Evolutionary conservation across 1,140 invertebrate species (phyloP).

Genomic region (Archivesica marissinica): DNA sequence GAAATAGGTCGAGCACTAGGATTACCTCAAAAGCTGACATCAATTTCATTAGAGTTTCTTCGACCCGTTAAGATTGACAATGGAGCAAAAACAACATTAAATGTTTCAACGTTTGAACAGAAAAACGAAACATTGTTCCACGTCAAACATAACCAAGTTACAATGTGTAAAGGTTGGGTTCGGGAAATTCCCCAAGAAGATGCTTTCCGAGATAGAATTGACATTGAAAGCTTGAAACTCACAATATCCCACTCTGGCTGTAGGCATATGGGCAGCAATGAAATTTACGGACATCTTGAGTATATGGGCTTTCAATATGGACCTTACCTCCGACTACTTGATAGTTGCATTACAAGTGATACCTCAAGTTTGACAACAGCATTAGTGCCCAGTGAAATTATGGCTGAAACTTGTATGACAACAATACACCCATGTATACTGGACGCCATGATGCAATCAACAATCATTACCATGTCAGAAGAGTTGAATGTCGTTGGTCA

Average conservation of each 20-base stretch:
- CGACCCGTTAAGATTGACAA: slow-evolving; percentile 1
- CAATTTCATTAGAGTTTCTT: slow-evolving; percentile 44
- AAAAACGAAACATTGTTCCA: neutral
- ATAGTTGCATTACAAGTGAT: neutral
- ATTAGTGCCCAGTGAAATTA: neutral
- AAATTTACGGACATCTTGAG: slow-evolving; percentile 33
- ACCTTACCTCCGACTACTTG: neutral
- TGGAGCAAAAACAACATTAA: neutral
- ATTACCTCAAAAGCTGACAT: neutral
- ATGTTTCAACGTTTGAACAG: neutral
- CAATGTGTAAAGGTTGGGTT: slow-evolving; percentile 39
- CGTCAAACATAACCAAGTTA: neutral
- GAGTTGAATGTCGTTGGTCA: neutral
- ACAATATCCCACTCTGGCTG: neutral
- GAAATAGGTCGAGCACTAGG: slow-evolving; percentile 14
- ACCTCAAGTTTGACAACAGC: slow-evolving; percentile 1
- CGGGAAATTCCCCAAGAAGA: neutral
- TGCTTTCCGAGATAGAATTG: neutral
- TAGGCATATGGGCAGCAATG: neutral
- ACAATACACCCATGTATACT: slow-evolving; percentile 37
- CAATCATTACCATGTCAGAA: neutral
- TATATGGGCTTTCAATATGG: slow-evolving; percentile 46
- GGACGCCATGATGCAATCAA: slow-evolving; percentile 46
- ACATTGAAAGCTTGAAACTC: slow-evolving; percentile 12
- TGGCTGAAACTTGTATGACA: neutral